phyloP scores from a whole-genome alignment of 2,113 vertebrate species.

The Tylochromis polylepis region DNA sequence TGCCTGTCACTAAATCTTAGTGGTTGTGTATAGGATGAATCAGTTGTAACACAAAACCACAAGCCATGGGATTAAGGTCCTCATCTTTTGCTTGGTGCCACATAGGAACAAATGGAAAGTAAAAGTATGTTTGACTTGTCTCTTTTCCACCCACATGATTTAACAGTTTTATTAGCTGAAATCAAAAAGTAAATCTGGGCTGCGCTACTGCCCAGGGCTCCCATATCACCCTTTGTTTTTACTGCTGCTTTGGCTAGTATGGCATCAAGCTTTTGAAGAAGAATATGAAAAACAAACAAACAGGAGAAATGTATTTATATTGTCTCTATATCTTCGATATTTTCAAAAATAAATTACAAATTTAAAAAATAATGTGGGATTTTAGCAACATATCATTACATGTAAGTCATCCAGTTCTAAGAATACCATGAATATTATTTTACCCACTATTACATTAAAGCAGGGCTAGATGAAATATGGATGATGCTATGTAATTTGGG shows the following conservation, averaged over 20 bases:
- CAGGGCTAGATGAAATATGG: background rate
- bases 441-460: background rate
- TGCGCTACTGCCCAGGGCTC: background rate
- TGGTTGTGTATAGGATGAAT: slow-evolving; percentile 55
- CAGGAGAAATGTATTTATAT: background rate
- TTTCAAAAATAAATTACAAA: background rate
- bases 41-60: slow-evolving; percentile 57
- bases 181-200: slow-evolving; percentile 12
- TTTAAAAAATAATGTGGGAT: background rate
- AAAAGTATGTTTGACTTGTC: slow-evolving; percentile 48
- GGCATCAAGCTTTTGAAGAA: background rate
- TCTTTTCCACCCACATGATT: slow-evolving; percentile 20
- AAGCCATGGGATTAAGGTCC: slow-evolving; percentile 60
- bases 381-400: background rate
- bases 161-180: slow-evolving; percentile 27
- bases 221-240: background rate
- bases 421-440: background rate
- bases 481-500: background rate
- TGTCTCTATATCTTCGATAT: background rate
- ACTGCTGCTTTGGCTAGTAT: background rate
- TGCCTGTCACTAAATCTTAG: slow-evolving; percentile 73
- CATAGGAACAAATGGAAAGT: slow-evolving; percentile 54
- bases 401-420: background rate
- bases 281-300: background rate
- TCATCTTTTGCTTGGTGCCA: slow-evolving; percentile 46